Base-by-base conservation (phyloP, 2,888 invertebrate species). In the Phortica magna region DNA sequence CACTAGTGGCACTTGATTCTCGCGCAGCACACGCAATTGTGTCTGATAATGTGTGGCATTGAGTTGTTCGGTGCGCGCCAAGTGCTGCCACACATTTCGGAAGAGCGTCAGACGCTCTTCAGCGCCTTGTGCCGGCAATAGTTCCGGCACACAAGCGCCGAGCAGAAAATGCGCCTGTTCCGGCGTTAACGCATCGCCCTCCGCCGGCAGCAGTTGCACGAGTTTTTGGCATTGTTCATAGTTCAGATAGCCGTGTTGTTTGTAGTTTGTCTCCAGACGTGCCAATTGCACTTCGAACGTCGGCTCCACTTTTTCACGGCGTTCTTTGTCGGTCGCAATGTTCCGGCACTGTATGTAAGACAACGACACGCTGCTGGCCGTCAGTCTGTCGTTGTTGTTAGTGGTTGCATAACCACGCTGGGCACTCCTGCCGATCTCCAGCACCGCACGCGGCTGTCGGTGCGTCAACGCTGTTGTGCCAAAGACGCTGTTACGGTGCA, bases 11-110 rank as follows among this genome's bases (percentile, higher is more conserved):
- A 94, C 93, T 71, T 92, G 90, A 84, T 95, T 95, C 10, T 94
- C 93, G n/a, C 93, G 93, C 83, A 94, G 93, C 2, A 94, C 93
- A 83, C 92, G 91, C 0, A 95, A 89, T 57, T 94, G 90, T 10
- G 93, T 93, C 84, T 94, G 93, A 80, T 94, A 95, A 73, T 90
- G 89, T 1, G 82, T 77, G 59, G 84, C 75, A 1, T 77, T 85
- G 1, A 90, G 83, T 65, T 82, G 80, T 10, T 75, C 81, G 64
- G 79, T 75, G 79, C 94, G 75, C 2, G 91, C 90, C 19, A 95
- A 85, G 55, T 93, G 90, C 31, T 90, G 87, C 94, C 94, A 95
- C n/a, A 94, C 88, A 76, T 93, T 90, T 79, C 93, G 91, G 19
- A 93, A 93, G 7, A 95, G 85, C 67, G 89, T 83, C 88, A 93